phyloP scores from a whole-genome alignment of 2,797 vertebrate species.

The Sebastes steindachneri region DNA sequence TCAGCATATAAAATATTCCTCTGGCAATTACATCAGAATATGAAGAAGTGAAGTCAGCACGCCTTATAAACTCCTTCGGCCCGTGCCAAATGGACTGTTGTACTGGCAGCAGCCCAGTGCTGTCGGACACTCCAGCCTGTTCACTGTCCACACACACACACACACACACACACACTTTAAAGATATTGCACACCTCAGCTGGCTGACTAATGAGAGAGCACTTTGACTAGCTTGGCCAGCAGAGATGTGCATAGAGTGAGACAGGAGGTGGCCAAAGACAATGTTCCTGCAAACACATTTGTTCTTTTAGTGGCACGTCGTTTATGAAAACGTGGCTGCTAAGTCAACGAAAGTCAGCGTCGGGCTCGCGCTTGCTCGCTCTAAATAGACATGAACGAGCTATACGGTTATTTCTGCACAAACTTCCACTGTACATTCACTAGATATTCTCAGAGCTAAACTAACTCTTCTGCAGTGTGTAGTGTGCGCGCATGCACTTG shows the following conservation, averaged over 20 bases:
- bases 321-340: neutral
- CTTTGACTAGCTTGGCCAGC: slow-evolving; percentile 18
- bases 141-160: slow-evolving; percentile 9
- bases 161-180: slow-evolving; percentile 18
- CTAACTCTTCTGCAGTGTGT: too few relatives aligned
- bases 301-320: neutral
- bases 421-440: too few relatives aligned
- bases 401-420: too few relatives aligned
- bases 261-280: neutral
- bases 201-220: slow-evolving; percentile 38
- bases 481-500: too few relatives aligned
- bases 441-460: too few relatives aligned
- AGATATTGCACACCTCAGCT: slow-evolving; percentile 56
- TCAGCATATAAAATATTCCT: slow-evolving; percentile 2
- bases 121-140: slow-evolving; percentile 8
- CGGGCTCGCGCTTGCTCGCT: too few relatives aligned
- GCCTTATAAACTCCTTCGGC: neutral
- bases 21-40: slow-evolving; percentile 17
- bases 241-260: slow-evolving; percentile 6
- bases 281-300: neutral
- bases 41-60: slow-evolving; percentile 22
- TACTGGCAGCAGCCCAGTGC: slow-evolving; percentile 15
- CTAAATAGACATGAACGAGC: too few relatives aligned
- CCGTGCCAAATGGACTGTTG: slow-evolving; percentile 35
- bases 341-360: too few relatives aligned